These are phyloP conservation scores for Ephialtes manifestator DNA, from an alignment of 2,888 invertebrate species.

Conservation along the genomic window DNA sequence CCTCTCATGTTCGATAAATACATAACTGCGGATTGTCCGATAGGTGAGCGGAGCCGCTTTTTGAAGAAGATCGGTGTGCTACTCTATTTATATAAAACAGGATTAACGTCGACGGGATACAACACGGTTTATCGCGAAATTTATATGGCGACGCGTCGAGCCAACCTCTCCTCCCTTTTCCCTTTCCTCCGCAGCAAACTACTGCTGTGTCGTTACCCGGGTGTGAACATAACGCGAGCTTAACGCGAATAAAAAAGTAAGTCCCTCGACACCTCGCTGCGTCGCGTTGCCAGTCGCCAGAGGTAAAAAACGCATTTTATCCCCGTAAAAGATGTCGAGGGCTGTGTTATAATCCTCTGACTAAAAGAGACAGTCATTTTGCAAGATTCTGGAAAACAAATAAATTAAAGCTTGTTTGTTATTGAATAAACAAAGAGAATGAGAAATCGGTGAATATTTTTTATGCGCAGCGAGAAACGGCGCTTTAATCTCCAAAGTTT, in stretches of 20 bases:
- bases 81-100: slow-evolving; percentile 40
- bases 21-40: slow-evolving; percentile 19
- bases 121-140: slow-evolving; percentile 49
- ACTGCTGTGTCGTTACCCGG: slow-evolving; percentile 30
- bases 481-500: not conserved
- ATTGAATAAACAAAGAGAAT: not conserved
- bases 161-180: not conserved
- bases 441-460: not conserved
- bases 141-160: slow-evolving; percentile 42
- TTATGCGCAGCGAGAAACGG: not conserved
- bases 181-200: not conserved
- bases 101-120: slow-evolving; percentile 34
- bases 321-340: not conserved
- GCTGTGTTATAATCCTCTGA: slow-evolving; percentile 23
- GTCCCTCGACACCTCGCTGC: slow-evolving; percentile 31
- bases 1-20: slow-evolving; percentile 2
- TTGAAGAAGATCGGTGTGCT: slow-evolving; percentile 17
- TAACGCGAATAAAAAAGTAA: slow-evolving; percentile 32
- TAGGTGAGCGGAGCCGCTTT: not conserved
- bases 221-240: slow-evolving; percentile 34
- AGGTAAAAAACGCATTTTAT: slow-evolving; percentile 24
- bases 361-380: not conserved
- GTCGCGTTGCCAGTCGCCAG: slow-evolving; percentile 1
- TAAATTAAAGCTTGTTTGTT: slow-evolving; percentile 9
- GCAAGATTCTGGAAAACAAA: not conserved